Base-by-base conservation (phyloP, 2,888 invertebrate genomes). In the Lordiphosa andalusiaca region DNA sequence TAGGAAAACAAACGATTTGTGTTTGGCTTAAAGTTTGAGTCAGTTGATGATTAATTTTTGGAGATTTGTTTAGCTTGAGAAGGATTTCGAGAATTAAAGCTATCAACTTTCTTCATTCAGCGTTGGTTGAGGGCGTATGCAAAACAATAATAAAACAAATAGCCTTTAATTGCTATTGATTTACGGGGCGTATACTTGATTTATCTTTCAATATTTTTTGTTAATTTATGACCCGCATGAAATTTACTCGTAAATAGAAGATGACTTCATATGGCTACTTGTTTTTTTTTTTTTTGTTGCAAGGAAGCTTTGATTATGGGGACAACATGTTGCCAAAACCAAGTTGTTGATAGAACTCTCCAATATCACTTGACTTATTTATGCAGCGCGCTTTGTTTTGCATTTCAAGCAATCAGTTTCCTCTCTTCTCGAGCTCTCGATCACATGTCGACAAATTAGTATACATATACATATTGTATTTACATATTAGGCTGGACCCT, bases 131-230 rank as follows among this genome's bases (percentile, higher is more conserved):
- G 71, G 70, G 71, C 71, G 70, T 69, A 66, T 72, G 62, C 56
- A 58, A 55, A 58, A 21, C 30, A 35, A 49, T 35, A 49, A 37
- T 30, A 56, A 60, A 42, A 66, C 59, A 41, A 72, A 30, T 30
- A 16, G 44, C 3, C 16, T 44, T 73, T 70, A 72, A 73, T 72
- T 73, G 61, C 61, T 61, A 67, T 73, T 73, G 71, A 73, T 72
- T 70, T 73, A 73, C 58, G 71, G 73, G 73, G 71, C 71, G 73
- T 72, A 73, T 72, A 53, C 72, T 73, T 70, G 73, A 72, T 70
- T 72, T 73, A 70, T 67, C 61, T 59, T 35, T 50, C 49, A 23
- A 23, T 5, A 6, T 41, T 41, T 10, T 19, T 19, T 13, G 16
- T 13, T 30, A 30, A 50, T n/a, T 39, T 9, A 40, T 30, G 10